A percentile compares a stretch with the other conserved stretches of the same genome.
These are phyloP conservation scores for Loris lydekkerianus DNA, from an alignment of 2,797 vertebrate genomes.

Conservation along the genomic window DNA sequence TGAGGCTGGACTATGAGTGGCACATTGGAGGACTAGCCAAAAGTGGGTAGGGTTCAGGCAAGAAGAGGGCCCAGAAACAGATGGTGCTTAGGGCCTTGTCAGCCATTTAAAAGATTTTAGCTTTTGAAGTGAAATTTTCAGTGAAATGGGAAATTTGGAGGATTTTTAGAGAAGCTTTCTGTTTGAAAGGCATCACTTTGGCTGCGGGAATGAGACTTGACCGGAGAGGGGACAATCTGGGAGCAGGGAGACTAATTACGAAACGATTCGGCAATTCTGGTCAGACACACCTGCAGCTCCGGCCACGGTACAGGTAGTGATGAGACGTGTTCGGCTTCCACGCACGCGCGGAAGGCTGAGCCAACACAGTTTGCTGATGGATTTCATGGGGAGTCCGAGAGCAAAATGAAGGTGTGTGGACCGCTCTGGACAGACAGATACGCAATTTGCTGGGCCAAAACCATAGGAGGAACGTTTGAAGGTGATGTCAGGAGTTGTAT, in stretches of 20 bases:
- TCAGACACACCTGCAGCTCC: not conserved
- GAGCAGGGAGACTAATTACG: not conserved
- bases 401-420: not conserved
- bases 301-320: not conserved
- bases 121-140: conserved; percentile 25
- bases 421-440: not conserved
- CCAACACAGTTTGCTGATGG: not conserved
- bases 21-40: not conserved
- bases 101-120: not conserved
- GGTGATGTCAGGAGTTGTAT: not conserved
- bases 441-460: not conserved
- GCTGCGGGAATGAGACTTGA: not conserved
- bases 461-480: not conserved
- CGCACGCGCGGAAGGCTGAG: not conserved
- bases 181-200: conserved; percentile 25
- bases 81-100: not conserved
- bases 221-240: not conserved
- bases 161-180: not conserved
- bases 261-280: conserved; percentile 4
- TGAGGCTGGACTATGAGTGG: not conserved
- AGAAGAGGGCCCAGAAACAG: not conserved
- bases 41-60: not conserved
- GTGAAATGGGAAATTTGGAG: not conserved
- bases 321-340: not conserved
- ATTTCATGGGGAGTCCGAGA: not conserved